Evolutionary conservation across 2,888 invertebrate genomes (phyloP), one percentile per base, ranked within the genome.

Genomic region (Archips xylosteana): DNA sequence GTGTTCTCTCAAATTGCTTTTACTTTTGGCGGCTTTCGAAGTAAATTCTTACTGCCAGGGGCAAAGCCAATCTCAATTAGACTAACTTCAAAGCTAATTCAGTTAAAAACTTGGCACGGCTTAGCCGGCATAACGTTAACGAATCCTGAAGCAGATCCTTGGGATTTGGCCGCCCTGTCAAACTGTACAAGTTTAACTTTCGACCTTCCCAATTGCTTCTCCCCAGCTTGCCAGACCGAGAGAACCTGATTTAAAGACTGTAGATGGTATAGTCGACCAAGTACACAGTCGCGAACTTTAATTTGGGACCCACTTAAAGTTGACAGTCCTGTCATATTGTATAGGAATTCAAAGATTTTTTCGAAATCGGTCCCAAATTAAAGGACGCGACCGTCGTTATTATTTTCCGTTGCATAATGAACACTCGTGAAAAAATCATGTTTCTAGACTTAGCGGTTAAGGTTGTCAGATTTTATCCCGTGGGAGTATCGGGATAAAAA

Each of bases 101-200:
- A 54, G 66, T 66, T 42, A 66, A 57, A 66, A 66, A 67, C 66
- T 67, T 67, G 66, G 54, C 66, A 57, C 54, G 42, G 42, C 42
- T 42, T 57, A 15, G 15, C 54, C 39, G 23, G 23, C n/a, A 51
- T 65, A 65, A 57, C 57, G 66, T 54, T 57, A 67, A 45, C 42
- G 15, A 65, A 65, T 34, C 47, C 36, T n/a, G 42, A 49, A 34
- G 12, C 65, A 9, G 51, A 49, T 15, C 36, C 51, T n/a, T 3
- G 15, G 10, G 15, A 51, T 39, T n/a, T 39, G 39, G 39, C 60
- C 32, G 57, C 6, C 32, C 32, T 57, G 10, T 57, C 57, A 57
- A 57, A 57, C 32, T 32, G 51, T 51, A 51, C 15, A 32, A 23
- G 32, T 57, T 8, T 12, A 57, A 32, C 12, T 32, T 57, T 57